Percentiles rank a stretch among this genome's conserved stretches.
phyloP scores from a whole-genome alignment of 2,797 vertebrate species.

The Oryzias sinensis region DNA sequence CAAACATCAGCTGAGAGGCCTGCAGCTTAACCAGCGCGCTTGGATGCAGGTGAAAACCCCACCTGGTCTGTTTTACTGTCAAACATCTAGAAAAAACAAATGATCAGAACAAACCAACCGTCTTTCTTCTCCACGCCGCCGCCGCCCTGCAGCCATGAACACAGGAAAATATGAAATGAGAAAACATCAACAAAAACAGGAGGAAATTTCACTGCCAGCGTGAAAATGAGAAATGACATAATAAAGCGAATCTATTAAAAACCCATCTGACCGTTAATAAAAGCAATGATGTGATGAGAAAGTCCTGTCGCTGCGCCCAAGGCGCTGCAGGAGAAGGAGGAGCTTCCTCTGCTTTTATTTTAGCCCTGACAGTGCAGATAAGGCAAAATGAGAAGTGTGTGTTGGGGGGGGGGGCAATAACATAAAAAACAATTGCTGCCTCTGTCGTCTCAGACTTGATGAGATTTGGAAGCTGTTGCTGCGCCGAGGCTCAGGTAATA shows the following conservation, averaged over 20 bases:
- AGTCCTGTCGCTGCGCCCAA: slow-evolving; percentile 57
- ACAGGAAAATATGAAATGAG: slow-evolving; percentile 60
- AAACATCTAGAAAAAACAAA: too few species aligned
- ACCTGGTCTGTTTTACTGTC: too few species aligned
- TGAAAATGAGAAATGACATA: slow-evolving; percentile 75
- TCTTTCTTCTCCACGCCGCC: slow-evolving; percentile 5
- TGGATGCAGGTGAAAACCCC: too few species aligned
- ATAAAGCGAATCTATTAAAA: slow-evolving; percentile 83
- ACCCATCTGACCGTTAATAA: slow-evolving; percentile 81
- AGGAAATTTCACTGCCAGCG: slow-evolving; percentile 52
- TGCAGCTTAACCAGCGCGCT: too few species aligned
- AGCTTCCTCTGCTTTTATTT: slow-evolving; percentile 58
- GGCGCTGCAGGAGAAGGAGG: slow-evolving; percentile 34
- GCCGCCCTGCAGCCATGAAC: slow-evolving; percentile 49
- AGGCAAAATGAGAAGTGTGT: slow-evolving; percentile 30
- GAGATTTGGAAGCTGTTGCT: slow-evolving; percentile 60
- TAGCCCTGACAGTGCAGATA: slow-evolving; percentile 50
- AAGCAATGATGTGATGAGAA: slow-evolving; percentile 79
- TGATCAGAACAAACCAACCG: too few species aligned
- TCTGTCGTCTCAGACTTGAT: slow-evolving; percentile 68
- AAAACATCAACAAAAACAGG: slow-evolving; percentile 59
- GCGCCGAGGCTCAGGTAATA: slow-evolving; percentile 56
- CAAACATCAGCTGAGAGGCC: too few species aligned
- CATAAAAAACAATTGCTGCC: slow-evolving; percentile 68
- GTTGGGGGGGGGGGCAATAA: slow-evolving; percentile 20